Evolutionary conservation across 2,113 vertebrate species (phyloP), one percentile per base, ranked within the genome.

Genomic region (Charadrius vociferus): DNA sequence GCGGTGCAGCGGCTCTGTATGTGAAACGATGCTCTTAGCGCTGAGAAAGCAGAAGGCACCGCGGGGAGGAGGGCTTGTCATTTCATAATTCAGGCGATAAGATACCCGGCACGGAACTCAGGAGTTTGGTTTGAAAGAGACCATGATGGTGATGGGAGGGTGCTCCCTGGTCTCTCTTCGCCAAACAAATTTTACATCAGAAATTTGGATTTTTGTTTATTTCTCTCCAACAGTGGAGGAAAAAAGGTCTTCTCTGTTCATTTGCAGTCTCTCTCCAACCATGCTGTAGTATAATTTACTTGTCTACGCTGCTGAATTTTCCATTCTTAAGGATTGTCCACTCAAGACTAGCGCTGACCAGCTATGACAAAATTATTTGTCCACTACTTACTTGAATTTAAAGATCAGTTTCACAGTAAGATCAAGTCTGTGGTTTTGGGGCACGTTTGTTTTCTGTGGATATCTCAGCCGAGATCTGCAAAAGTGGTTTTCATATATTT

Each of bases 11-110:
- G 12, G 49, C 22, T 49, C 22, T 12, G 11, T 49, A 23, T 23
- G 49, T 7, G n/a, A 66, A 72, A 47, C 2, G 29, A 70, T 41
- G 45, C 66, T 83, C 13, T 9, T 17, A 39, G 45, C 10, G 14
- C 37, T 10, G 52, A n/a, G 58, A 39, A 49, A 49, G 58, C 71
- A 32, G 58, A 37, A 30, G 47, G 18, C 8, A 1, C 32, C 3
- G 20, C 0, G 0, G 11, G 10, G 47, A 53, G 26, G 52, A 37
- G 10, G 27, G 53, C n/a, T 72, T 34, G 9, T 62, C 23, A n/a
- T 36, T 36, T 9, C 32, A 3, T 56, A 43, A 52, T 19, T 45
- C 37, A 15, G 86, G 43, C 3, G 12, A n/a, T 15, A 56, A 56
- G 26, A 62, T 8, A 58, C 17, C 36, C 68, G 13, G 23, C 19